phyloP scores from a whole-genome alignment of 1,140 invertebrate species.

The Drosophila baimaii region DNA sequence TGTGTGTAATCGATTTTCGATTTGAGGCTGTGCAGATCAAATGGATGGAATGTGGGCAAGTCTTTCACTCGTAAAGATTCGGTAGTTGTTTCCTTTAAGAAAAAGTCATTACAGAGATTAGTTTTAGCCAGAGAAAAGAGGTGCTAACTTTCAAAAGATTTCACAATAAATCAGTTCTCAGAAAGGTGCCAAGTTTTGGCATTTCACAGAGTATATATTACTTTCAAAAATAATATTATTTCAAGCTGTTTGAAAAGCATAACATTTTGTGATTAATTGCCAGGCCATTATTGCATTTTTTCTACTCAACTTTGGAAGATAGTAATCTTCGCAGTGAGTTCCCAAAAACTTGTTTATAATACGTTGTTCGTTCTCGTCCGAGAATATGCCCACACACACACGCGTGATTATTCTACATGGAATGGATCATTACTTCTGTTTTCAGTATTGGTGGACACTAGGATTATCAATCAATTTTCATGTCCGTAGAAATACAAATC shows the following conservation, averaged over 20 bases:
- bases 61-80: slow-evolving; percentile 1
- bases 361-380: neutral
- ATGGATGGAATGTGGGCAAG: slow-evolving; percentile 13
- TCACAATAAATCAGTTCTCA: neutral
- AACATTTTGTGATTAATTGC: slow-evolving; percentile 16
- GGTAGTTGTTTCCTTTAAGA: neutral
- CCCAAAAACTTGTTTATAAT: slow-evolving; percentile 22
- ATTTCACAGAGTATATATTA: slow-evolving; percentile 1
- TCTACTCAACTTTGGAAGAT: neutral
- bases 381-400: slow-evolving; percentile 3
- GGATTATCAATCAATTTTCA: slow-evolving; percentile 48
- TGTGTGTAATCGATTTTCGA: slow-evolving; percentile 55
- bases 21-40: slow-evolving; percentile 44
- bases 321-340: neutral
- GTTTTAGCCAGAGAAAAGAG: neutral
- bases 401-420: neutral
- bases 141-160: neutral
- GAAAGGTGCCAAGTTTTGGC: neutral
- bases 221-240: slow-evolving; percentile 1
- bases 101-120: slow-evolving; percentile 2
- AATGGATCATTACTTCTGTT: slow-evolving; percentile 31
- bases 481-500: slow-evolving; percentile 26
- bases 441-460: slow-evolving; percentile 21
- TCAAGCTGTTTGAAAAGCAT: slow-evolving; percentile 1
- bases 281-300: neutral